phyloP scores from a whole-genome alignment of 2,113 vertebrate species.

The Cricetomys ansorgei region DNA sequence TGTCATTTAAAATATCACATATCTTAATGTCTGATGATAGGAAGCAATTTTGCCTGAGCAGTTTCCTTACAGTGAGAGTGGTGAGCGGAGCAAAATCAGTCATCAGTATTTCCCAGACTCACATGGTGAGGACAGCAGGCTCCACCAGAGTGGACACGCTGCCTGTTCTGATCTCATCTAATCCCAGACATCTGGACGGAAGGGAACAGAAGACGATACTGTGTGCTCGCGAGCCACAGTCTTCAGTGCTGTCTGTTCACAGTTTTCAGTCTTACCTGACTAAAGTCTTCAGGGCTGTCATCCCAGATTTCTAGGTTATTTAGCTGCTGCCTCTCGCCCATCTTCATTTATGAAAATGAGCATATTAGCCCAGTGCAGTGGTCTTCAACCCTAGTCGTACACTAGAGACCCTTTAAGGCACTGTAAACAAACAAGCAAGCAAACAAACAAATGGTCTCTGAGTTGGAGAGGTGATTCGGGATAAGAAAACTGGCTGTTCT shows the following conservation, averaged over 20 bases:
- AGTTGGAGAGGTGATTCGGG: background rate
- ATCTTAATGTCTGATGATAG: background rate
- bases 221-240: background rate
- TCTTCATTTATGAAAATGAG: background rate
- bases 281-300: too few relatives aligned
- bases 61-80: slow-evolving; percentile 3
- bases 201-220: background rate
- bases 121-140: background rate
- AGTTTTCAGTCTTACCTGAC: too few relatives aligned
- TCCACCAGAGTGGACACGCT: background rate
- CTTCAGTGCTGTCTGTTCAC: too few relatives aligned
- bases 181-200: background rate
- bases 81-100: background rate
- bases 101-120: background rate
- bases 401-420: background rate
- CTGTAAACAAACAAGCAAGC: too few relatives aligned
- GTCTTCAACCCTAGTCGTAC: background rate
- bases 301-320: background rate
- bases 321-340: background rate
- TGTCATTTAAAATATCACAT: slow-evolving; percentile 35
- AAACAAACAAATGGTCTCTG: background rate
- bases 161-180: background rate
- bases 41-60: background rate
- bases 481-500: too few relatives aligned
- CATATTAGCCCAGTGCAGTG: background rate